phyloP scores from a whole-genome alignment of 2,797 vertebrate genomes.

The Eulemur coronatus region DNA sequence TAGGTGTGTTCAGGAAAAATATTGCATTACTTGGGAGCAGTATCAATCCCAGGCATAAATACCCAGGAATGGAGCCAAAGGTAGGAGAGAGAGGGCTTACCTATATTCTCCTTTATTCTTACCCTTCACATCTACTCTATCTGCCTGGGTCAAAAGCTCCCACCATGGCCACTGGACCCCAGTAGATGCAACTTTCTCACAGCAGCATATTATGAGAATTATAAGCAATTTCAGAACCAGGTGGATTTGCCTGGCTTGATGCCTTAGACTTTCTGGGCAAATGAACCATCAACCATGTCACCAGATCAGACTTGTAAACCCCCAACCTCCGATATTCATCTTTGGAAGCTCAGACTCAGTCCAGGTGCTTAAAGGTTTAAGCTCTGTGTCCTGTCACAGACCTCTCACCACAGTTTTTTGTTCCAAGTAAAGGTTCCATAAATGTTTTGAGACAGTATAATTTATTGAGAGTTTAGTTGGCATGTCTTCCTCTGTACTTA shows the following conservation, averaged over 20 bases:
- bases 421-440: not conserved
- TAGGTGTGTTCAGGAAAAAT: not conserved
- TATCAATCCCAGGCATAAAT: not conserved
- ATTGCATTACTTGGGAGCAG: not conserved
- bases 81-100: not conserved
- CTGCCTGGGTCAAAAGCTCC: not conserved
- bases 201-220: not conserved
- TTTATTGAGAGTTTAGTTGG: not conserved
- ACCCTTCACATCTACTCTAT: too few species aligned
- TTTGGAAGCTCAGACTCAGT: not conserved
- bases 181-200: not conserved
- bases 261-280: not conserved
- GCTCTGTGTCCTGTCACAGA: not conserved
- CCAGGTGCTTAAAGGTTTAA: not conserved
- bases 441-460: not conserved
- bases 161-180: not conserved
- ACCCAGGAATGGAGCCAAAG: not conserved
- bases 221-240: not conserved
- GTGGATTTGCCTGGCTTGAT: not conserved
- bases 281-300: not conserved
- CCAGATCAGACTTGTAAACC: not conserved
- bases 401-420: not conserved
- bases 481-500: not conserved
- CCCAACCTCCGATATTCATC: too few species aligned
- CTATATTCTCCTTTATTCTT: not conserved